Evolutionary conservation across 2,888 invertebrate genomes (phyloP).

Genomic region (Eristalis intricaria): DNA sequence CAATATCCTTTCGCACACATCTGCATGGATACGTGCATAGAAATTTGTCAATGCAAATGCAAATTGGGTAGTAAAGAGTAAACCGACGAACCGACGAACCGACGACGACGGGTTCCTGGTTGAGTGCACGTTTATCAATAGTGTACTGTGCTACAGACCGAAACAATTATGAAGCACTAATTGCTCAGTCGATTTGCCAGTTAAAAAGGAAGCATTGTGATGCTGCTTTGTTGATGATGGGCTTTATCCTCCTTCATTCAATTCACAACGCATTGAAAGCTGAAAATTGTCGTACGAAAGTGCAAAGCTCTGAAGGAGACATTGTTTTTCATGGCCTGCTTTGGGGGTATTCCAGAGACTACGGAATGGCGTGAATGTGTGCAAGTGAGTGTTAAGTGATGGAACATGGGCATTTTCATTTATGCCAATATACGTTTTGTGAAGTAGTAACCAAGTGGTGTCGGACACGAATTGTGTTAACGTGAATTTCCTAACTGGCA

Average conservation of each 20-base stretch:
- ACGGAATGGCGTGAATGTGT: no score
- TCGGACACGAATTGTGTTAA: no score
- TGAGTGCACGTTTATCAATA: constrained; percentile 6
- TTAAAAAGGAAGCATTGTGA: constrained; percentile 2
- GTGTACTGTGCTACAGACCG: not conserved
- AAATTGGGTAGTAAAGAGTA: constrained; percentile 9
- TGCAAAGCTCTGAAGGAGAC: no score
- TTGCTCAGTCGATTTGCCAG: constrained; percentile 25
- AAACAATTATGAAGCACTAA: constrained; percentile 26
- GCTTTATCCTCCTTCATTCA: not conserved
- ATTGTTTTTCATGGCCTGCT: no score
- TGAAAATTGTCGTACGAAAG: no score
- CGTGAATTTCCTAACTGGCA: no score
- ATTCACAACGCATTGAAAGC: no score
- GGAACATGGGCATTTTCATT: no score
- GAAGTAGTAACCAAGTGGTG: no score
- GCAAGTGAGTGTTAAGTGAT: no score
- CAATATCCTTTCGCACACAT: constrained; percentile 1
- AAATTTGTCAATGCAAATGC: constrained; percentile 6
- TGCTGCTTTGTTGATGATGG: not conserved
- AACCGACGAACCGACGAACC: not conserved
- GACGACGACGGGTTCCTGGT: constrained; percentile 14
- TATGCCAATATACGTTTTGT: no score
- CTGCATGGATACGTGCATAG: not conserved
- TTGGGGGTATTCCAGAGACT: no score